Conservation (phyloP, 2,888 invertebrate genomes). For the Xestoiulus laeticollis region DNA sequence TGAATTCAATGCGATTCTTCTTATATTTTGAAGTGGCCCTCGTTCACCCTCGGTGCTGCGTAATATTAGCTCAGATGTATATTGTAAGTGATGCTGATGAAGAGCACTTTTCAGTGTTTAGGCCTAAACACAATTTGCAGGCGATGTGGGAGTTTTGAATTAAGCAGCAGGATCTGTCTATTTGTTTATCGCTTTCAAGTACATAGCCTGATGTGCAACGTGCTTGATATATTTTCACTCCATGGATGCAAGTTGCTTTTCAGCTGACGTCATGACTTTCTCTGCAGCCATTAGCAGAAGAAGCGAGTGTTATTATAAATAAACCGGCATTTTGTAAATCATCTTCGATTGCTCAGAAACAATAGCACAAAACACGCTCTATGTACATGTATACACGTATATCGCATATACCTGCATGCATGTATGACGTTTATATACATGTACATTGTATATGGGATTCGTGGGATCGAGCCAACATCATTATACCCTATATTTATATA, state of each 20-base stretch:
- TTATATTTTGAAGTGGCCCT: background rate
- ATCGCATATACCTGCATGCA: background rate
- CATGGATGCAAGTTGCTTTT: conserved; percentile 4
- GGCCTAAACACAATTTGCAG: background rate
- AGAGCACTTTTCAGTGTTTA: background rate
- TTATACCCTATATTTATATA: background rate
- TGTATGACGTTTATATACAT: background rate
- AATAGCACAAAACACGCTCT: background rate
- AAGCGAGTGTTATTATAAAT: conserved; percentile 26
- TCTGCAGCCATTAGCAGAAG: background rate
- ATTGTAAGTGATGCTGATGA: background rate
- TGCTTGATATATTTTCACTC: background rate
- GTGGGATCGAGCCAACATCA: background rate
- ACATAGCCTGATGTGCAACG: background rate
- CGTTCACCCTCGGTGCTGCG: background rate
- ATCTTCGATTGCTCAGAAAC: background rate
- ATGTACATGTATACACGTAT: background rate
- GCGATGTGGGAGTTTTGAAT: background rate
- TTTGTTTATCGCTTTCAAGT: background rate
- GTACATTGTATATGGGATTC: background rate
- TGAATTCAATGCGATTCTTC: too few species aligned
- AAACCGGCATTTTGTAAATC: conserved; percentile 26
- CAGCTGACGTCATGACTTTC: background rate
- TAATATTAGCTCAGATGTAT: background rate
- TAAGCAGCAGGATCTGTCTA: background rate